phyloP scores from a whole-genome alignment of 2,888 invertebrate genomes.

The Elmis aenea region DNA sequence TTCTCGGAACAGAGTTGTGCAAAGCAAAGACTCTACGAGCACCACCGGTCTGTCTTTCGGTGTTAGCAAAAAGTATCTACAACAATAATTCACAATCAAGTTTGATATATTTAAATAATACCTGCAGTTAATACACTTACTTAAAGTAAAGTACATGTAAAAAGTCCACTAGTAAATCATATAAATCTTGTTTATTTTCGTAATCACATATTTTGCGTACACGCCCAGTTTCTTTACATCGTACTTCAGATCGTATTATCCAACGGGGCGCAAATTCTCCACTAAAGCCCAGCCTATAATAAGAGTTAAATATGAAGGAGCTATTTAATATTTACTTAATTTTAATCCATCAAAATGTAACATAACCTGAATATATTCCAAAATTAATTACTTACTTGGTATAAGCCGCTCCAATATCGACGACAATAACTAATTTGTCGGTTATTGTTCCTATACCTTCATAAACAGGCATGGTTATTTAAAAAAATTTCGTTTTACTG shows the following conservation, averaged over 20 bases:
- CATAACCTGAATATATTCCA: conserved; percentile 6
- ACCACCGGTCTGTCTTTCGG: conserved; percentile 92
- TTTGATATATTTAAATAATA: conserved; percentile 7
- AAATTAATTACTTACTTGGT: conserved; percentile 65
- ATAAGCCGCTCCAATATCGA: conserved; percentile 87
- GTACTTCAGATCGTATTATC: conserved; percentile 76
- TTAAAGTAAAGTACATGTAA: conserved; percentile 84
- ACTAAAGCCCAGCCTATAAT: conserved; percentile 80
- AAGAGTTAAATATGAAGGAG: conserved; percentile 3
- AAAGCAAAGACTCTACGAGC: conserved; percentile 84
- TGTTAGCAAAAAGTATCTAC: conserved; percentile 80
- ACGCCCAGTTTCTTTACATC: conserved; percentile 58
- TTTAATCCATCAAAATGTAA: conserved; percentile 7
- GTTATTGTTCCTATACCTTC: conserved; percentile 74
- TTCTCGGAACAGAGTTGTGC: conserved; percentile 76
- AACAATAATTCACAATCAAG: conserved; percentile 26
- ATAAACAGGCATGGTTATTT: conserved; percentile 68
- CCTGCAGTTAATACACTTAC: conserved; percentile 46
- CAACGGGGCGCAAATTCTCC: conserved; percentile 85
- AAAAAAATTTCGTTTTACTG: no score
- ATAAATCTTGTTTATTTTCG: conserved; percentile 62
- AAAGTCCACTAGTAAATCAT: conserved; percentile 82
- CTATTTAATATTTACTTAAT: conserved; percentile 9
- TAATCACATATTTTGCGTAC: conserved; percentile 63
- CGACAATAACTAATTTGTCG: conserved; percentile 83